These are phyloP conservation scores for Masticophis lateralis DNA, from an alignment of 2,797 vertebrate species.

Conservation along the genomic window DNA sequence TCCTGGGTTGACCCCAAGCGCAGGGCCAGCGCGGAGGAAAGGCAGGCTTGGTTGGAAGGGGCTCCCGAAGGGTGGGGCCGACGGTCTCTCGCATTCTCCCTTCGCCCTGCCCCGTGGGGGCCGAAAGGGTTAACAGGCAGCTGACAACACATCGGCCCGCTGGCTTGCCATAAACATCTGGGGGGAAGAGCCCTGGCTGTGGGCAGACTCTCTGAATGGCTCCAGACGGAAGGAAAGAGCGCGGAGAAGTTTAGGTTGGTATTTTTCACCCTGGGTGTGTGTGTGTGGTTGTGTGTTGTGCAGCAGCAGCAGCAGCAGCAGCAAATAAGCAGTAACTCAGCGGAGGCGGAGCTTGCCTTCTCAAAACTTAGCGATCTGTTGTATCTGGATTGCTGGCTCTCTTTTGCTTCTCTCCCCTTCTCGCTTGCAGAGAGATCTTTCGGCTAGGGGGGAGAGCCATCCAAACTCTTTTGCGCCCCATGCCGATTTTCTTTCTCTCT, in stretches of 20 bases:
- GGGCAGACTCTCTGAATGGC: conserved; percentile 12
- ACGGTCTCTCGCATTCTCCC: not conserved
- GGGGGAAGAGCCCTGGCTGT: not conserved
- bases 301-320: not conserved
- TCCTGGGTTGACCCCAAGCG: not conserved
- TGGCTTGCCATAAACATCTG: conserved; percentile 12
- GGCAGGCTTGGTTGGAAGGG: not conserved
- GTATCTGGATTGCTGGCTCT: not conserved
- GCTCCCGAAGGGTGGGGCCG: not conserved
- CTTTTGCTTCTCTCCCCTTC: not conserved
- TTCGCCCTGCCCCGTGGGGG: not conserved
- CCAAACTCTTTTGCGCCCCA: too few species aligned
- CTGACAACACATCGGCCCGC: conserved; percentile 21
- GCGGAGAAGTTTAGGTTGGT: conserved; percentile 9
- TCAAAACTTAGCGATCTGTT: not conserved
- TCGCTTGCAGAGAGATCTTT: not conserved
- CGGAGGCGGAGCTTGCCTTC: not conserved
- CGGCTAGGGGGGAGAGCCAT: not conserved
- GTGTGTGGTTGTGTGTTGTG: not conserved
- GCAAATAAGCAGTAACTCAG: not conserved
- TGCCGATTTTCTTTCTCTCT: not conserved
- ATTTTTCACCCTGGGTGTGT: not conserved
- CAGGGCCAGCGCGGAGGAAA: not conserved
- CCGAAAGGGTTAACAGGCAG: not conserved
- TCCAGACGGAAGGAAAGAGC: not conserved